Percentiles rank a stretch among this genome's conserved stretches.
phyloP scores from a whole-genome alignment of 2,113 vertebrate species.

The Hippocampus abdominalis region DNA sequence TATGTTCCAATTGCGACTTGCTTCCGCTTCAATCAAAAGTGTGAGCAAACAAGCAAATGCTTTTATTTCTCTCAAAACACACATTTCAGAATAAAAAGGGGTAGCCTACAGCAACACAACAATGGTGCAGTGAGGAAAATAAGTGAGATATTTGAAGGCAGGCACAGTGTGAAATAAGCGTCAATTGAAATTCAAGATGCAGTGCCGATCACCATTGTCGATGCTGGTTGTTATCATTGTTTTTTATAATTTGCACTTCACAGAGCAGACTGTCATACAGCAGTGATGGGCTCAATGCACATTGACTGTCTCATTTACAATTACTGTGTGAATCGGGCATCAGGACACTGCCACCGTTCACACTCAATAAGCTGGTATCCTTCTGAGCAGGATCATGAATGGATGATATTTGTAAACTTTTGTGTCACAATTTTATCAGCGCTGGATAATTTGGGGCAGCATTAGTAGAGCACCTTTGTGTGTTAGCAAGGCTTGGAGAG shows the following conservation, averaged over 20 bases:
- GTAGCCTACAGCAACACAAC: not conserved
- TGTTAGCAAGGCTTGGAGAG: not conserved
- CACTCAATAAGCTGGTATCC: not conserved
- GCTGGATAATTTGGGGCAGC: not conserved
- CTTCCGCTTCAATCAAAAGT: no score
- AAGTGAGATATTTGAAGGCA: not conserved
- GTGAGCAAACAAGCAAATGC: no score
- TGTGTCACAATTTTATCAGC: not conserved
- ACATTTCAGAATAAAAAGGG: not conserved
- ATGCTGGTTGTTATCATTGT: not conserved
- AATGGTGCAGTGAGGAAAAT: not conserved
- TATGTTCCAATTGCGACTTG: no score
- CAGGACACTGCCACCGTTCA: not conserved
- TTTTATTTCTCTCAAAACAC: no score
- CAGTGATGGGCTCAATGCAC: no score
- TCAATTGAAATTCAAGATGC: not conserved
- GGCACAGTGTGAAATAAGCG: not conserved
- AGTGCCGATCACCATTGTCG: not conserved
- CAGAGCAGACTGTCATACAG: no score
- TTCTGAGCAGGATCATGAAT: not conserved
- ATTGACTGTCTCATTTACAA: no score
- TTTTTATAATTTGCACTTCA: not conserved
- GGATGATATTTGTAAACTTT: not conserved
- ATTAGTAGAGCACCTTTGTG: not conserved
- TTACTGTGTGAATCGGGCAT: no score